These are phyloP conservation scores for Cololabis saira DNA, from an alignment of 2,113 vertebrate species.

Conservation along the genomic window DNA sequence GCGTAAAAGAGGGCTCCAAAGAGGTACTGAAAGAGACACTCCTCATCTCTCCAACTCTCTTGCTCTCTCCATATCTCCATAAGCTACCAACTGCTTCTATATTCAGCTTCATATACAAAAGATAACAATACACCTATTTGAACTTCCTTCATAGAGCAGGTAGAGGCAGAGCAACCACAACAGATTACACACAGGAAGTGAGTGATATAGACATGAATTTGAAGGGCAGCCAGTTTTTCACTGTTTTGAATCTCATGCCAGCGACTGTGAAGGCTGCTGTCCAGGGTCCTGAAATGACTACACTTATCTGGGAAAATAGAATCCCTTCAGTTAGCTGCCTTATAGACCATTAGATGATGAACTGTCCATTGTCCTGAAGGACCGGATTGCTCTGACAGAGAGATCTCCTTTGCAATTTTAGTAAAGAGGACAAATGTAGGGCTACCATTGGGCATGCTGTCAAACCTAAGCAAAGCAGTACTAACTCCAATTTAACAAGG, in stretches of 20 bases:
- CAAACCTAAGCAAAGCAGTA: conserved; percentile 29
- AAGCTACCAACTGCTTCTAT: conserved; percentile 58
- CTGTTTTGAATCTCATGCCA: conserved; percentile 32
- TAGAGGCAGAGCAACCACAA: conserved; percentile 18
- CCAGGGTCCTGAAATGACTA: conserved; percentile 69
- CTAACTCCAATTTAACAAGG: conserved; percentile 28
- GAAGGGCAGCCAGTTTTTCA: conserved; percentile 52
- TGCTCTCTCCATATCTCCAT: conserved; percentile 61
- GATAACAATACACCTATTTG: conserved; percentile 63
- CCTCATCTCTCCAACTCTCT: conserved; percentile 39
- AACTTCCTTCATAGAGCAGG: conserved; percentile 31
- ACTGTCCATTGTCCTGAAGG: conserved; percentile 53
- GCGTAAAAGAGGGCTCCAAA: conserved; percentile 70
- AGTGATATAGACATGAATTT: conserved; percentile 49
- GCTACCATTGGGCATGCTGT: conserved; percentile 28
- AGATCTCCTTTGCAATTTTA: conserved; percentile 24
- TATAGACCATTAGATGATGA: conserved; percentile 30
- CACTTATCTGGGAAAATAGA: conserved; percentile 31
- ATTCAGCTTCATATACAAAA: conserved; percentile 36
- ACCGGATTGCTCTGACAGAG: conserved; percentile 20
- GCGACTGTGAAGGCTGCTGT: conserved; percentile 50
- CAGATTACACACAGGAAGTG: conserved; percentile 22
- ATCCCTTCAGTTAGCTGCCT: conserved; percentile 19
- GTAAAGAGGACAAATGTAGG: conserved; percentile 15
- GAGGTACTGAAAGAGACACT: conserved; percentile 73